Percentiles rank a stretch among this genome's conserved stretches.
phyloP scores from a whole-genome alignment of 2,797 vertebrate genomes.

The Dromococcyx pavoninus region DNA sequence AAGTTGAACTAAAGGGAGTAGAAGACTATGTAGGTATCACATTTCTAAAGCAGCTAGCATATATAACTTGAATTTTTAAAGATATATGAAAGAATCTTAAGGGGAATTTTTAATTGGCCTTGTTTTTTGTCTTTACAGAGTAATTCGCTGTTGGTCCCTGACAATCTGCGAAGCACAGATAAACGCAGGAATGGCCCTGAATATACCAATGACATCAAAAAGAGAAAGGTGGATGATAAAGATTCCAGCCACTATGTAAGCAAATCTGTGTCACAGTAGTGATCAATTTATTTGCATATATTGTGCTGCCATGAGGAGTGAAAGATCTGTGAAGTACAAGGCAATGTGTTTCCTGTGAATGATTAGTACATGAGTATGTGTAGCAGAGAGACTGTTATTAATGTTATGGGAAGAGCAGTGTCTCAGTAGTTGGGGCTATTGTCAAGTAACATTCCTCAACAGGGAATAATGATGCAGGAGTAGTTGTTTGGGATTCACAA shows the following conservation, averaged over 20 bases:
- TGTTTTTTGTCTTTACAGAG: constrained; percentile 77
- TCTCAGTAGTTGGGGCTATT: background rate
- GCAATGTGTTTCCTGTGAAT: background rate
- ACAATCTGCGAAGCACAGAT: constrained; percentile 80
- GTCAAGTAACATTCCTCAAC: background rate
- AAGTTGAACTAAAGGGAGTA: constrained; percentile 27
- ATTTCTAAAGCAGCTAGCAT: constrained; percentile 36
- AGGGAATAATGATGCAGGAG: background rate
- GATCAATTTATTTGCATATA: background rate
- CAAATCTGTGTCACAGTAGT: constrained; percentile 52
- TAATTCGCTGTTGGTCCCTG: constrained; percentile 81
- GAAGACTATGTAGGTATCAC: constrained; percentile 3
- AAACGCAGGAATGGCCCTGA: constrained; percentile 85
- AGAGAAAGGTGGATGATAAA: constrained; percentile 86
- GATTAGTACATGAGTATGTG: background rate
- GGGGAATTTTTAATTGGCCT: constrained; percentile 56
- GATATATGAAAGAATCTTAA: constrained; percentile 1
- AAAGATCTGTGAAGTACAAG: constrained; percentile 4
- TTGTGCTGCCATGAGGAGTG: background rate
- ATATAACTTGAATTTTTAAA: constrained; percentile 41
- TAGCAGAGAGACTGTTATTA: background rate
- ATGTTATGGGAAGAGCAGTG: background rate
- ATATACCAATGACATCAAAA: constrained; percentile 84
- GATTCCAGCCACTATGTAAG: constrained; percentile 86
- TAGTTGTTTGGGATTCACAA: background rate